Evolutionary conservation across 1,140 invertebrate species (phyloP), one percentile per base, ranked within the genome.

Genomic region (Macrotrachela quadricornifera): DNA sequence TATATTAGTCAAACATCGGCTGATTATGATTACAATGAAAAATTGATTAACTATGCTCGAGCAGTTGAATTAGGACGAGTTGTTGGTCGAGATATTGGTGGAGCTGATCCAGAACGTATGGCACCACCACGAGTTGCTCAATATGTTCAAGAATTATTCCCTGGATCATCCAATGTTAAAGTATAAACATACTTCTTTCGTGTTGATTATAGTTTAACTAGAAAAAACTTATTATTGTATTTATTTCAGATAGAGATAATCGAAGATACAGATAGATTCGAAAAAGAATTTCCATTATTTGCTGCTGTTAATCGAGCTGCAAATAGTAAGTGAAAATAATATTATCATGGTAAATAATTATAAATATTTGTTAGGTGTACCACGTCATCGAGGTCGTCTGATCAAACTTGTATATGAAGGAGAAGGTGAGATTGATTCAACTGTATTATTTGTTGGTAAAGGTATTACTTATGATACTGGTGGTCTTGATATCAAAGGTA

Each of bases 41-140:
- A 44, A 49, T 1, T 46, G 38, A 30, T 30, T 30, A 30, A 2
- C 2, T 30, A 30, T 30, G 21, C 21, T 30, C 21, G 21, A 37
- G 46, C 52, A 18, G 36, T 49, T 49, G 52, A 54, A 45, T 44
- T 49, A 42, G 52, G 52, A n/a, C 46, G 52, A 42, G 41, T 48
- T 38, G 52, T 54, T 30, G 44, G 46, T 14, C 74, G 83, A 53
- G 86, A 91, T 71, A 84, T 91, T 64, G 81, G 82, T 49, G 84
- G 82, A 6, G 78, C 79, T 0, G 90, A 95, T 71, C 88, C 90
- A 0, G 87, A 94, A 66, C 73, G 86, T 58, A 94, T 94, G 88
- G 74, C 84, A 0, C 80, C 90, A 6, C 77, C 76, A 0, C 75
- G 73, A 43, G 79, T 87, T 3, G 83, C 80, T 55, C 75, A 81